Base-by-base conservation (phyloP, 2,888 invertebrate genomes). In the Volucella zonaria region DNA sequence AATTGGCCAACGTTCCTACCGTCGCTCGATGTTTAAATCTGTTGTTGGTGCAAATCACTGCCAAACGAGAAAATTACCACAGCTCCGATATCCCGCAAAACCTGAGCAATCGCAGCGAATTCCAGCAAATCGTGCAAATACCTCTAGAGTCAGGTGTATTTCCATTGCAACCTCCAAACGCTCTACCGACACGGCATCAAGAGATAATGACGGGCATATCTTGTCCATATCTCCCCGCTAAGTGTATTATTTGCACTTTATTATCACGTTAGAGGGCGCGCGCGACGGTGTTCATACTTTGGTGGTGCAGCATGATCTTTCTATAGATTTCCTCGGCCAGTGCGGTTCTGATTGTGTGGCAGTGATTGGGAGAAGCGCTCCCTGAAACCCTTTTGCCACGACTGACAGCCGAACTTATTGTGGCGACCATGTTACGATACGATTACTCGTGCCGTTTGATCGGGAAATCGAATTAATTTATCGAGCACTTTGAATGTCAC, bases 231-330 rank as follows among this genome's bases (percentile, higher is more conserved):
- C 86, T 81, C 68, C 59, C 61, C 15, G 86, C 82, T 78, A 87
- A 87, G 88, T 90, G 90, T 91, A 90, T 91, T 91, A 91, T 91
- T 91, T 91, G 91, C 91, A 91, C 91, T 91, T 91, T 91, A 91
- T 91, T 91, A 91, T 91, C 91, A 90, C 91, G 90, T 91, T 91
- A 90, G 89, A 88, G 79, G 81, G 68, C 58, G 75, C 71, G 64
- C 66, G 38, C 31, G 18, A 58, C 18, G 9, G 58, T 61, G 64
- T 43, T n/a, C 23, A 9, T 52, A 43, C 31, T 42, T 18, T 67
- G 67, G 56, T 47, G 67, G 56, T 47, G 67, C 23, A 31, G 62
- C 47, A 11, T 43, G 45, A 52, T 54, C 31, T 61, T 49, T 49
- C 8, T 62, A 47, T 18, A 52, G 59, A 47, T 80, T 67, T 74